Percentiles rank a stretch among this genome's conserved stretches.
These are phyloP conservation scores for Zapus hudsonius DNA, from an alignment of 2,113 vertebrate species.

Conservation along the genomic window DNA sequence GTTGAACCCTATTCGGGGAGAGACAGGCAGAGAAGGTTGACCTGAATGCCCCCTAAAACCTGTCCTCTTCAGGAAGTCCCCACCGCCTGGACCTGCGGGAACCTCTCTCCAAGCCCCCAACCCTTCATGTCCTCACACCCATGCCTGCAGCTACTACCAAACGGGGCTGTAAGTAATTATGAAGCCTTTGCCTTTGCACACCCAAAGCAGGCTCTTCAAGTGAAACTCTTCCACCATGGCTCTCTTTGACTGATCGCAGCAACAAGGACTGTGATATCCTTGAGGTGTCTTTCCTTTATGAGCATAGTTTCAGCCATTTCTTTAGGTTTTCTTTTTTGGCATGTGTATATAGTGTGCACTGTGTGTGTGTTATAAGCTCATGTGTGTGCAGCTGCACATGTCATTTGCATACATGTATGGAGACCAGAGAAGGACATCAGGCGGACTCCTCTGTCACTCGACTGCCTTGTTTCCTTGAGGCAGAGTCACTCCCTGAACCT, in stretches of 20 bases:
- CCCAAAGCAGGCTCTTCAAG: constrained; percentile 14
- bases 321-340: too few species aligned
- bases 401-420: too few species aligned
- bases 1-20: background rate
- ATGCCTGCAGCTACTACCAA: background rate
- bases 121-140: background rate
- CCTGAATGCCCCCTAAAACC: background rate
- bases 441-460: too few species aligned
- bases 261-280: background rate
- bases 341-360: too few species aligned
- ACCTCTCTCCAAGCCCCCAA: background rate
- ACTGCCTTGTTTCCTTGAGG: too few species aligned
- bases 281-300: background rate
- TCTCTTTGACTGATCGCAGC: background rate
- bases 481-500: too few species aligned
- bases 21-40: background rate
- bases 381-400: too few species aligned
- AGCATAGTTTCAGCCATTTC: background rate
- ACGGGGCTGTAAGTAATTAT: background rate
- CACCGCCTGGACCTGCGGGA: background rate
- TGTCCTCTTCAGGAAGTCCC: background rate
- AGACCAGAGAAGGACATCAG: too few species aligned
- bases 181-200: background rate
- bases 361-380: too few species aligned
- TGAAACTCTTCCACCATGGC: background rate